Percentiles rank a stretch among this genome's conserved stretches.
These are phyloP conservation scores for Tachina fera DNA, from an alignment of 2,888 invertebrate genomes.

Conservation along the genomic window DNA sequence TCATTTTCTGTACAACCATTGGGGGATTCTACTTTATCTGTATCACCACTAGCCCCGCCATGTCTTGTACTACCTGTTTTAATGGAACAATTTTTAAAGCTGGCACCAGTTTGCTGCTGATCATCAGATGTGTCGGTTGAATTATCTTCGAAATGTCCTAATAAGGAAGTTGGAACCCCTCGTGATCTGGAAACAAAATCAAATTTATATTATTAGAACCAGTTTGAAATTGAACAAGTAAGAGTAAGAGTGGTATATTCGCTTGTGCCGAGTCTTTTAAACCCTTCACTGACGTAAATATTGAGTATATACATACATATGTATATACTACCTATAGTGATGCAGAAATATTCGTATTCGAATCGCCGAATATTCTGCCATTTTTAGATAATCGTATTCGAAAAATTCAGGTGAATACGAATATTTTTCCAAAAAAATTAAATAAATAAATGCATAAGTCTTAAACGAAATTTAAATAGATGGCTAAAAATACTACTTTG, in stretches of 20 bases:
- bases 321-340: too few relatives aligned
- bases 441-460: too few relatives aligned
- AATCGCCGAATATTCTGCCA: too few relatives aligned
- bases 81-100: conserved; percentile 42
- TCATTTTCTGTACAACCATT: conserved; percentile 70
- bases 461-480: too few relatives aligned
- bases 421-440: too few relatives aligned
- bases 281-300: not conserved
- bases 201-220: not conserved
- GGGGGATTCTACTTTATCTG: conserved; percentile 51
- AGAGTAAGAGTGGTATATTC: not conserved
- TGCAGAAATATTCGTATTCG: too few relatives aligned
- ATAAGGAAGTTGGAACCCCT: conserved; percentile 84
- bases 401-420: too few relatives aligned
- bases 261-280: not conserved
- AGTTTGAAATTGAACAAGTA: not conserved
- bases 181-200: conserved; percentile 72
- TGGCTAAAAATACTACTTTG: too few relatives aligned
- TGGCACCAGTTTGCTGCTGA: conserved; percentile 58
- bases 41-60: conserved; percentile 6
- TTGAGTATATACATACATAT: not conserved
- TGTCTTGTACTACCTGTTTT: conserved; percentile 23
- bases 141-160: conserved; percentile 80
- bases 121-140: conserved; percentile 75
- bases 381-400: too few relatives aligned